These are phyloP conservation scores for Sarcophaga carnaria DNA, from an alignment of 2,888 invertebrate species.

Conservation along the genomic window DNA sequence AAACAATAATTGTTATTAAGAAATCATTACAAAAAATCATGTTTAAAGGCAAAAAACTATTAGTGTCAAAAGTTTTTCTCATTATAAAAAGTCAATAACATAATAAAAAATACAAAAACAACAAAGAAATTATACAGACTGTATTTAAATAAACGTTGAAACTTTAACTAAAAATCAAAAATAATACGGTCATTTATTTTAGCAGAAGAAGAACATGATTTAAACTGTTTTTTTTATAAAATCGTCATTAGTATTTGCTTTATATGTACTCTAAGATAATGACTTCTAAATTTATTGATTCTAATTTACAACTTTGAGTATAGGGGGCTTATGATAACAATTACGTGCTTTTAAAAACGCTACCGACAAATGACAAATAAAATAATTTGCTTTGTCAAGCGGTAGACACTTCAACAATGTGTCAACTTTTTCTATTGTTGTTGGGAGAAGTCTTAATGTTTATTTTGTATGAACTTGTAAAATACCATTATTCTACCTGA, in stretches of 20 bases:
- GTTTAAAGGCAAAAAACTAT: constrained; percentile 39
- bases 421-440: constrained; percentile 6
- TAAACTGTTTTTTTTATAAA: background rate
- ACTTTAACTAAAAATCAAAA: constrained; percentile 3
- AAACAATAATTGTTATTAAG: constrained; percentile 46
- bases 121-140: constrained; percentile 31
- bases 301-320: constrained; percentile 42
- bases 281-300: constrained; percentile 1
- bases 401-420: constrained; percentile 2
- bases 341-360: constrained; percentile 43
- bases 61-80: constrained; percentile 45
- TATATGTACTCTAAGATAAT: constrained; percentile 15
- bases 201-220: background rate
- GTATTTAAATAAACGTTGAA: constrained; percentile 32
- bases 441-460: constrained; percentile 4
- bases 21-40: constrained; percentile 43
- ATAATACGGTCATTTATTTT: background rate
- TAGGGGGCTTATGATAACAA: constrained; percentile 55
- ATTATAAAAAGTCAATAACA: constrained; percentile 39
- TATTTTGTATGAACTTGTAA: constrained; percentile 12
- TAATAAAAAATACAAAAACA: constrained; percentile 23
- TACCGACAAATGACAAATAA: constrained; percentile 20
- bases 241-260: background rate
- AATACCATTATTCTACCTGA: background rate
- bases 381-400: background rate